Evolutionary conservation across 1,140 invertebrate genomes (phyloP).

Genomic region (Leptoteleia sp.): DNA sequence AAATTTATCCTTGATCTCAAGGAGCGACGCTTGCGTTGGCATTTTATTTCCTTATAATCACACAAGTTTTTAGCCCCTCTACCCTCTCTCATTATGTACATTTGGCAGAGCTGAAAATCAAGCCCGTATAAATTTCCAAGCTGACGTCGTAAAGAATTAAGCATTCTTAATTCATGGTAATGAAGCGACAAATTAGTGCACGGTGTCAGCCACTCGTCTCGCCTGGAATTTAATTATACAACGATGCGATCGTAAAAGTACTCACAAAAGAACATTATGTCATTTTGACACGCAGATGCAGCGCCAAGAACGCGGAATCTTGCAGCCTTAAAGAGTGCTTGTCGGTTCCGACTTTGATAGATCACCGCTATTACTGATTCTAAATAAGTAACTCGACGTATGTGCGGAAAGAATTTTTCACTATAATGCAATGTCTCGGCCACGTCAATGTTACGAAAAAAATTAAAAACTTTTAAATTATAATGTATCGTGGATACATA

Average conservation of each 20-base stretch:
- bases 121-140: conserved; percentile 55
- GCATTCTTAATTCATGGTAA: conserved; percentile 67
- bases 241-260: conserved; percentile 63
- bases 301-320: conserved; percentile 33
- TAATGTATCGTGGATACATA: conserved; percentile 32
- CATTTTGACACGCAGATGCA: conserved; percentile 48
- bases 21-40: not conserved
- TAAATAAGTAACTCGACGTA: conserved; percentile 38
- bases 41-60: conserved; percentile 37
- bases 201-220: conserved; percentile 60
- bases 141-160: conserved; percentile 60
- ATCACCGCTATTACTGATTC: conserved; percentile 32
- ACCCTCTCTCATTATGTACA: conserved; percentile 57
- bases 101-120: conserved; percentile 40
- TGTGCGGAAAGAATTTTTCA: conserved; percentile 9
- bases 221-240: conserved; percentile 68
- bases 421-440: not conserved
- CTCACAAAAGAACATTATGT: conserved; percentile 58
- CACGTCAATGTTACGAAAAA: conserved; percentile 17
- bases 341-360: conserved; percentile 49
- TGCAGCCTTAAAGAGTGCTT: conserved; percentile 23
- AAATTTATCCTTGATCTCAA: conserved; percentile 1
- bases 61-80: conserved; percentile 36
- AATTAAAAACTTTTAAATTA: conserved; percentile 43
- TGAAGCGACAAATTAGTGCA: conserved; percentile 70